Base-by-base conservation (phyloP, 2,888 invertebrate species). In the Villa cingulata region DNA sequence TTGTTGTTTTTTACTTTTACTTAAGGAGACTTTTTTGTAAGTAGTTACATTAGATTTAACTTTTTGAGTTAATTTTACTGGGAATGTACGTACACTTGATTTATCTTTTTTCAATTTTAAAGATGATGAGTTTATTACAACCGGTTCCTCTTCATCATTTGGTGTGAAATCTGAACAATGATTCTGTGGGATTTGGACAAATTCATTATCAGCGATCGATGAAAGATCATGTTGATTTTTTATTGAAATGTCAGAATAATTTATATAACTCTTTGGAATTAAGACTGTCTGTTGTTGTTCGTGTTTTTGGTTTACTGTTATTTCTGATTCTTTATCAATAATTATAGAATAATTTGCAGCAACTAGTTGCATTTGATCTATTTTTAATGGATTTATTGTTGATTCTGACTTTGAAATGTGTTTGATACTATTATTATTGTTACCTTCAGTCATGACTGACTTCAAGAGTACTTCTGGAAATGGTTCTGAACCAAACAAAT, bases 301-400 rank as follows among this genome's bases (percentile, higher is more conserved):
- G 37, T 27, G 38, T 45, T 41, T 36, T 50, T 36, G 14, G 40
- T 41, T 37, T 43, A 42, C 41, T 50, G 47, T 10, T 44, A 44
- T 40, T 45, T 67, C 68, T 29, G 64, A 62, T 44, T 65, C 65
- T 57, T 65, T 68, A 53, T 68, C 66, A 32, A 68, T 66, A 45
- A 68, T 65, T 49, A 68, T 67, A 48, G 68, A 65, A 51, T 68
- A 66, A 56, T 68, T 69, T 39, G 68, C 62, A 45, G 69, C 67
- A 36, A 69, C 63, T 45, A 62, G 58, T 56, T 65, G 65, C 32
- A 58, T 39, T 18, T 54, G 49, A 14, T 54, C 43, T 45, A 41
- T 2, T 43, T 44, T 32, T 34, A 17, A 38, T 45, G 29, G 10
- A 23, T 44, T 23, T 16, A 16, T 41, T 48, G 34, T 44, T 44